A percentile compares a stretch with the other conserved stretches of the same genome.
Evolutionary conservation across 2,888 invertebrate species (phyloP).

Genomic region (Pristionchus exspectatus): DNA sequence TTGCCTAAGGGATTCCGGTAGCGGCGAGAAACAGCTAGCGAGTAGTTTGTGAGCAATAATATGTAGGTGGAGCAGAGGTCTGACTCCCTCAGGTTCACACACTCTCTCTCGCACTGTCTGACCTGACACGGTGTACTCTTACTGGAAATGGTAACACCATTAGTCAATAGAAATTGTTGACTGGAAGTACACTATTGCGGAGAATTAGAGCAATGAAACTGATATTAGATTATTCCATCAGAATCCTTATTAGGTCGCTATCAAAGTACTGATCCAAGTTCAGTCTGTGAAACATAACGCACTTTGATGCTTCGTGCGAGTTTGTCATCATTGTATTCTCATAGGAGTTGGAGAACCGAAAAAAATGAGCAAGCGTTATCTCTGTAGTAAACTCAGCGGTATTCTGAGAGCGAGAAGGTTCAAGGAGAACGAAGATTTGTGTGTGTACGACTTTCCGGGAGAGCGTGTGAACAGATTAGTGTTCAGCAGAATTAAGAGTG

Average conservation of each 20-base stretch:
- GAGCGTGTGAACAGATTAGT: not conserved
- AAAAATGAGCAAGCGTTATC: not conserved
- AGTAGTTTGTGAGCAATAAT: not conserved
- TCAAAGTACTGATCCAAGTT: not conserved
- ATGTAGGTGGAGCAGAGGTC: not conserved
- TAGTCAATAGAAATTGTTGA: not conserved
- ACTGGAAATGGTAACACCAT: not conserved
- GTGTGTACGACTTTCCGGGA: conserved; percentile 5
- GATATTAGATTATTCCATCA: too few species aligned
- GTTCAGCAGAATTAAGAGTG: not conserved
- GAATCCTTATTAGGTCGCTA: too few species aligned
- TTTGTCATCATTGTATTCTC: not conserved
- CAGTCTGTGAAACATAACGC: not conserved
- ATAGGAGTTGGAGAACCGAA: not conserved
- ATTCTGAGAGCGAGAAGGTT: not conserved
- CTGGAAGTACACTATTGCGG: not conserved
- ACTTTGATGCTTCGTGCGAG: not conserved
- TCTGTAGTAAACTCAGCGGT: not conserved
- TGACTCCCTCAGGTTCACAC: not conserved
- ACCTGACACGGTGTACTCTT: not conserved
- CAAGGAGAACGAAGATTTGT: not conserved
- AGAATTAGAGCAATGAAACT: not conserved
- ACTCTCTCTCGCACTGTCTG: not conserved
- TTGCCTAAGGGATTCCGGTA: conserved; percentile 1
- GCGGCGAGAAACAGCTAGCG: conserved; percentile 17